These are phyloP conservation scores for Dicerorhinus sumatrensis DNA, from an alignment of 2,113 vertebrate species.

Conservation along the genomic window DNA sequence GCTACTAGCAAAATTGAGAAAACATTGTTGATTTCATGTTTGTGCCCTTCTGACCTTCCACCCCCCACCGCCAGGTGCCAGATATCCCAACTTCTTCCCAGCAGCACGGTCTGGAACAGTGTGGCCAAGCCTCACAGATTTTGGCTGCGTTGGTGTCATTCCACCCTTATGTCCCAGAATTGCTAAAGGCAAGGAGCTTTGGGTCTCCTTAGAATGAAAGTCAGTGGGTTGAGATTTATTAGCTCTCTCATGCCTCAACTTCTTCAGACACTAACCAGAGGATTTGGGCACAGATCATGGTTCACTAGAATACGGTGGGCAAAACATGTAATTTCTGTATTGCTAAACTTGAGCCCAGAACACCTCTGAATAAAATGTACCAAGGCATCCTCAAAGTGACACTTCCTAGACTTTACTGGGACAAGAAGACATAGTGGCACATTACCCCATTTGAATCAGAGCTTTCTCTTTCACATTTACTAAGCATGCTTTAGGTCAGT, in stretches of 20 bases:
- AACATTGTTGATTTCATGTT: not conserved
- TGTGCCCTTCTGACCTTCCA: not conserved
- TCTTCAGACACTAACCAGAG: not conserved
- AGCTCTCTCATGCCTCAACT: not conserved
- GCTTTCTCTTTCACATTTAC: not conserved
- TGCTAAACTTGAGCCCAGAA: not conserved
- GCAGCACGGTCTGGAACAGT: not conserved
- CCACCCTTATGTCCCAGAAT: not conserved
- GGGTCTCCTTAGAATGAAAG: not conserved
- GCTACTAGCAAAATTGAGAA: not conserved
- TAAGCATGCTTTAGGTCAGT: not conserved
- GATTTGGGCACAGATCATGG: not conserved
- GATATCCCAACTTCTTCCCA: not conserved
- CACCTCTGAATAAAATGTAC: not conserved
- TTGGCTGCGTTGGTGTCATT: fast-evolving
- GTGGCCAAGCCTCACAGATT: not conserved
- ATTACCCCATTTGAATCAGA: not conserved
- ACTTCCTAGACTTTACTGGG: no score
- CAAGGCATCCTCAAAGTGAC: not conserved
- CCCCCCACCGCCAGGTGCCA: not conserved
- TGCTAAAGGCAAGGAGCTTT: not conserved
- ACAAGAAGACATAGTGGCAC: not conserved
- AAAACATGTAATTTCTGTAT: not conserved
- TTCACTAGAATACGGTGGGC: not conserved
- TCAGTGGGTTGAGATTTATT: not conserved